These are phyloP conservation scores for Ditula angustiorana DNA, from an alignment of 2,888 invertebrate genomes.

Conservation along the genomic window DNA sequence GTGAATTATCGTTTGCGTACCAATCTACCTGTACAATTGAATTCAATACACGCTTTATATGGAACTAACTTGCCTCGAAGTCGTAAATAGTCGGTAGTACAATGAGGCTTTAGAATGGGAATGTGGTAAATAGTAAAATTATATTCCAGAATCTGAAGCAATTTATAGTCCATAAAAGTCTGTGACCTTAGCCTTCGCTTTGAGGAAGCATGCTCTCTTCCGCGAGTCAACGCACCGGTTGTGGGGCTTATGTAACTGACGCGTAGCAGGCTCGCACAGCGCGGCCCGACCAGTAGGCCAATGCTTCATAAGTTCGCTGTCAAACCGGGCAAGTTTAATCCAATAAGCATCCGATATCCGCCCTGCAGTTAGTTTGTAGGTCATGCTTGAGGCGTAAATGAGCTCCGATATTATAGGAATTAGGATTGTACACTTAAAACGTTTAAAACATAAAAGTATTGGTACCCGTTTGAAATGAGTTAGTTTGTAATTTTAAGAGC, in stretches of 20 bases:
- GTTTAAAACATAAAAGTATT: too few relatives aligned
- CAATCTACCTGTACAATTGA: not conserved
- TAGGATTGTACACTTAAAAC: too few relatives aligned
- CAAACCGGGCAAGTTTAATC: not conserved
- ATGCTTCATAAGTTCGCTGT: not conserved
- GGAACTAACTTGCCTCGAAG: not conserved
- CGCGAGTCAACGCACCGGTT: slow-evolving; percentile 31
- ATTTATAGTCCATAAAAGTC: slow-evolving; percentile 32
- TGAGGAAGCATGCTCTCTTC: slow-evolving; percentile 29
- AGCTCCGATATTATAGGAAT: too few relatives aligned
- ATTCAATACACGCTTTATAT: slow-evolving; percentile 10
- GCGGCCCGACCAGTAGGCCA: not conserved
- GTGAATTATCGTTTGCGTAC: slow-evolving; percentile 2
- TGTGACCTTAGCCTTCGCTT: slow-evolving; percentile 33
- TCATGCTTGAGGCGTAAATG: not conserved
- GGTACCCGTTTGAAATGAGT: too few relatives aligned
- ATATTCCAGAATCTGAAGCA: slow-evolving; percentile 11
- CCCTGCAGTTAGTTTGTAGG: slow-evolving; percentile 6
- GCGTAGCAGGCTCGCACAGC: not conserved
- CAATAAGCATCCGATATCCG: slow-evolving; percentile 14
- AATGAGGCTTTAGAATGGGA: slow-evolving; percentile 37
- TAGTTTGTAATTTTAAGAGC: too few relatives aligned
- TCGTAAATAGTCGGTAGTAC: not conserved
- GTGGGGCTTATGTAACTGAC: slow-evolving; percentile 8
- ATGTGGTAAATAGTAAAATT: slow-evolving; percentile 16